Evolutionary conservation across 2,888 invertebrate genomes (phyloP).

Genomic region (Bellardia pandia): DNA sequence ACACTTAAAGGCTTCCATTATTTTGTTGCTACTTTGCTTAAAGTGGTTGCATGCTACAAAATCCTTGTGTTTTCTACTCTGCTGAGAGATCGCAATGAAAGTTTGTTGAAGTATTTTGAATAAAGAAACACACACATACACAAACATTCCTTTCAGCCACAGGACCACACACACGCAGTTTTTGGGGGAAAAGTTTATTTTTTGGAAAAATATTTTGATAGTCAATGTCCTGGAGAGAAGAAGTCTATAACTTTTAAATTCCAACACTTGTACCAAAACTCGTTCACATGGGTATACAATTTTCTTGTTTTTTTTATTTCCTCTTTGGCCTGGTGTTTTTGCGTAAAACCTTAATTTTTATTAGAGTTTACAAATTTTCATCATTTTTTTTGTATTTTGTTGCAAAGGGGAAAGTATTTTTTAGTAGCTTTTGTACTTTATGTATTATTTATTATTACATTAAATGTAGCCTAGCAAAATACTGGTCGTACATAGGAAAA

Average conservation of each 20-base stretch:
- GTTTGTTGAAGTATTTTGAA: slow-evolving; percentile 54
- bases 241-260: slow-evolving; percentile 64
- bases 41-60: slow-evolving; percentile 22
- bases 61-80: slow-evolving; percentile 19
- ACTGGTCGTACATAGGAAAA: background rate
- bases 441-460: slow-evolving; percentile 79
- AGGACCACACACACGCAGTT: slow-evolving; percentile 24
- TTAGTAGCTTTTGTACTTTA: slow-evolving; percentile 10
- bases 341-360: slow-evolving; percentile 76
- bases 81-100: slow-evolving; percentile 39
- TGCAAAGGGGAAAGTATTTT: slow-evolving; percentile 26
- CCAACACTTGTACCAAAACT: slow-evolving; percentile 59
- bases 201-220: slow-evolving; percentile 35
- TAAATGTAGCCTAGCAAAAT: slow-evolving; percentile 75
- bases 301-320: slow-evolving; percentile 68
- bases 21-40: slow-evolving; percentile 14
- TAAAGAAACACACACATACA: slow-evolving; percentile 5
- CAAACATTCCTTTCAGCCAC: slow-evolving; percentile 27
- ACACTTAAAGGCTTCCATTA: slow-evolving; percentile 44
- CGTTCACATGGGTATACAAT: slow-evolving; percentile 26
- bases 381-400: slow-evolving; percentile 72
- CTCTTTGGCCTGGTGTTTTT: slow-evolving; percentile 75
- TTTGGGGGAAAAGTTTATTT: slow-evolving; percentile 19
- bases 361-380: slow-evolving; percentile 76
- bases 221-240: slow-evolving; percentile 33